phyloP scores from a whole-genome alignment of 2,113 vertebrate species.

The Callipepla californica region DNA sequence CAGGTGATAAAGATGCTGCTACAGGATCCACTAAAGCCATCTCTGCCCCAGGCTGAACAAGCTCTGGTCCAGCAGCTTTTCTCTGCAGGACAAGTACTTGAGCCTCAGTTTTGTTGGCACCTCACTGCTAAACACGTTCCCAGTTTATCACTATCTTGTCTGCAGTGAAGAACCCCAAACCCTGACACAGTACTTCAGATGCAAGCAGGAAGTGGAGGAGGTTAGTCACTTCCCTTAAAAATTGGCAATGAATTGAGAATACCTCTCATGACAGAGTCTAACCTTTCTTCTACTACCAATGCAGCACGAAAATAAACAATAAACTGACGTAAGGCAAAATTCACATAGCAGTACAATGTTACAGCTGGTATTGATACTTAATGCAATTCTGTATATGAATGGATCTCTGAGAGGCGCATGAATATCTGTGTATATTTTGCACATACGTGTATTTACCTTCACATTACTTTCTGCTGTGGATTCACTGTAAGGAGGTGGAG shows the following conservation, averaged over 20 bases:
- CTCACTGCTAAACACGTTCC: neutral
- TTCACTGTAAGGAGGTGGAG: conserved; percentile 86
- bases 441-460: conserved; percentile 73
- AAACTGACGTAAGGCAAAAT: neutral
- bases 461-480: conserved; percentile 21
- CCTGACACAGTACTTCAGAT: neutral
- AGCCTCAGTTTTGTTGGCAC: neutral
- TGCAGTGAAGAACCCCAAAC: neutral
- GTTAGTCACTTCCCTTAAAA: neutral
- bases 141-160: neutral
- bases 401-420: neutral
- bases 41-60: neutral
- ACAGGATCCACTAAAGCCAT: neutral
- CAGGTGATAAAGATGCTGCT: neutral
- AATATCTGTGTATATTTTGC: fast-evolving
- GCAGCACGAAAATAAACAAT: neutral
- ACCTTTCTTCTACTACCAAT: neutral
- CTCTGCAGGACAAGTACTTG: neutral
- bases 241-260: neutral
- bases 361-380: neutral
- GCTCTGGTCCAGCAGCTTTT: neutral
- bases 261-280: neutral
- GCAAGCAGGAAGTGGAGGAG: neutral
- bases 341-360: neutral
- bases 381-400: neutral